Evolutionary conservation across 2,113 vertebrate genomes (phyloP).

Genomic region (Ascaphus truei): DNA sequence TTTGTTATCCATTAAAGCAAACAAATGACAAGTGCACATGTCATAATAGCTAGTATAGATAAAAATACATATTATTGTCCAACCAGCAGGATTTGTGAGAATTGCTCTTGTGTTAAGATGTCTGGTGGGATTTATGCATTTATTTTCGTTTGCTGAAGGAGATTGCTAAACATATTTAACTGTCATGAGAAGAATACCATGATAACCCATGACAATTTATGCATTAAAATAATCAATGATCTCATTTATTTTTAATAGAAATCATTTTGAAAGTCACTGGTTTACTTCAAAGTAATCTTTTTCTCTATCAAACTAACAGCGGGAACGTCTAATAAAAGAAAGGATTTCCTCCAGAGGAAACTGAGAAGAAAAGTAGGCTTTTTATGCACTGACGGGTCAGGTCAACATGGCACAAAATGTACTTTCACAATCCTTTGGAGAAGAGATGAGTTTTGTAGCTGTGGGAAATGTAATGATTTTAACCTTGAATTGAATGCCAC

Average conservation of each 20-base stretch:
- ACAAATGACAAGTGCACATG: slow-evolving; percentile 31
- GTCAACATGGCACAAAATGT: slow-evolving; percentile 22
- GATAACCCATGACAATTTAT: slow-evolving; percentile 14
- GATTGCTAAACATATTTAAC: slow-evolving; percentile 30
- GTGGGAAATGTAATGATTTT: slow-evolving; percentile 37
- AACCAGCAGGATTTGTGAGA: not conserved
- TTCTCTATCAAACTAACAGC: slow-evolving; percentile 35
- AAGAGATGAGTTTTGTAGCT: slow-evolving; percentile 12
- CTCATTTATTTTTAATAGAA: slow-evolving; percentile 47
- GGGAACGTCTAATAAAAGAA: slow-evolving; percentile 27
- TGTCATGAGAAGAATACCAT: slow-evolving; percentile 32
- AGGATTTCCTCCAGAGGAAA: slow-evolving; percentile 10
- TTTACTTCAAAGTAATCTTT: slow-evolving; percentile 35
- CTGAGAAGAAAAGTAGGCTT: slow-evolving; percentile 24
- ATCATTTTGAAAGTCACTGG: slow-evolving; percentile 39
- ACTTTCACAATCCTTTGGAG: slow-evolving; percentile 39
- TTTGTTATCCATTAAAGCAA: slow-evolving; percentile 17
- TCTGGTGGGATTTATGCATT: slow-evolving; percentile 29
- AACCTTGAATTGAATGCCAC: slow-evolving; percentile 33
- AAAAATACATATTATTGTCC: slow-evolving; percentile 43
- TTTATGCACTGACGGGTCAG: slow-evolving; percentile 34
- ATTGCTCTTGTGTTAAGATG: slow-evolving; percentile 37
- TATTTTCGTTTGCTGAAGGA: slow-evolving; percentile 9
- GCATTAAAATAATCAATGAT: slow-evolving; percentile 38
- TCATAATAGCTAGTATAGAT: slow-evolving; percentile 18